Conservation (phyloP, 2,113 vertebrate species). For the Tautogolabrus adspersus region DNA sequence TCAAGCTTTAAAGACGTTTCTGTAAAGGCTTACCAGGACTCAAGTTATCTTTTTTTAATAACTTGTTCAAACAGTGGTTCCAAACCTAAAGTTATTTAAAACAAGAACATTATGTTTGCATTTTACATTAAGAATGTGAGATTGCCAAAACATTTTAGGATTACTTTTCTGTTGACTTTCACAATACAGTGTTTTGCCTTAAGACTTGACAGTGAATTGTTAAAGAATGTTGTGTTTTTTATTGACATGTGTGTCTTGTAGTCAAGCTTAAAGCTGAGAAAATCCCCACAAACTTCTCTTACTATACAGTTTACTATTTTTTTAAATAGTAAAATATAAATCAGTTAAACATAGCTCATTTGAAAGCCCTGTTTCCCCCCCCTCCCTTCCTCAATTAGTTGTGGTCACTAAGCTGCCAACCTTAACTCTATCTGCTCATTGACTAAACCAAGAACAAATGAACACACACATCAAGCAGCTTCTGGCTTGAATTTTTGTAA, state of each 20-base stretch:
- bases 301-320: too few species aligned
- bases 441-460: too few species aligned
- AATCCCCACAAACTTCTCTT: too few species aligned
- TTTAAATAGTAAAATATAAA: too few species aligned
- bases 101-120: neutral
- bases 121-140: neutral
- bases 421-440: neutral
- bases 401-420: too few species aligned
- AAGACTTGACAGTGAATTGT: neutral
- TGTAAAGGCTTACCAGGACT: neutral
- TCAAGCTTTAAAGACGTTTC: neutral
- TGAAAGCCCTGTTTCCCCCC: too few species aligned
- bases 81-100: neutral
- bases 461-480: too few species aligned
- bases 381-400: neutral
- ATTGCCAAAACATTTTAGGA: neutral
- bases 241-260: neutral
- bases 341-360: too few species aligned
- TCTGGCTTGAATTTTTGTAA: too few species aligned
- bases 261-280: neutral
- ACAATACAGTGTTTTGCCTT: slow-evolving; percentile 6
- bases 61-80: neutral
- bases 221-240: neutral
- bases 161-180: neutral
- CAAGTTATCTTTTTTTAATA: neutral